Evolutionary conservation across 2,888 invertebrate species (phyloP), one percentile per base, ranked within the genome.

Genomic region (Calameuta filiformis): DNA sequence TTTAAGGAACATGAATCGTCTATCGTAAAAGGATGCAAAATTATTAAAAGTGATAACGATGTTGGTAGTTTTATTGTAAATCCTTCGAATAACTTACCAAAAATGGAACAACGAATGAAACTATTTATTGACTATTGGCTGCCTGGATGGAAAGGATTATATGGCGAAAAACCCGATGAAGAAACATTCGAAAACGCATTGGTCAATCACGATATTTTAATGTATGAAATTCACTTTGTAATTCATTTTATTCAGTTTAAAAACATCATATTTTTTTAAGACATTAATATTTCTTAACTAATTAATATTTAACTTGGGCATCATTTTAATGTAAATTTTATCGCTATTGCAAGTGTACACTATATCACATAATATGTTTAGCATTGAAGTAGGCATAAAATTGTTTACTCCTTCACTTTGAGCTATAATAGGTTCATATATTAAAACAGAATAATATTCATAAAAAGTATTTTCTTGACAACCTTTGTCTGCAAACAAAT

Each of bases 1-100:
- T 95, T 93, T 89, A 93, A 94, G 88, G 91, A 94, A 77, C 94
- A 95, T 80, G 92, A 95, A 87, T 86, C 88, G 23, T 89, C 92
- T 2, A 93, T 96, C 0, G 88, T 92, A 0, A 91, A 93, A 81
- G 95, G 95, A 0, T 93, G 94, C 88, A 93, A 93, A 83, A 87
- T 92, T 1, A 90, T 93, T 1, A 92, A 92, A 15, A 93, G 75
- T 1, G 83, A 75, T 74, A 94, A 76, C 87, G 92, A 91, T 92
- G 96, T 76, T 35, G 90, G 90, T 56, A 84, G 85, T 83, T 94
- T 93, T 84, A 90, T 95, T 56, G 89, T 95, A 2, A 94, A 95
- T 89, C 94, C 94, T 87, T 95, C 94, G 78, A 93, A 93, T 81
- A 94, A 95, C 87, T 91, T 96, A 75, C 91, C 92, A 0, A 93